A percentile compares a stretch with the other conserved stretches of the same genome.
Evolutionary conservation across 2,113 vertebrate species (phyloP).

Genomic region (Lontra canadensis): DNA sequence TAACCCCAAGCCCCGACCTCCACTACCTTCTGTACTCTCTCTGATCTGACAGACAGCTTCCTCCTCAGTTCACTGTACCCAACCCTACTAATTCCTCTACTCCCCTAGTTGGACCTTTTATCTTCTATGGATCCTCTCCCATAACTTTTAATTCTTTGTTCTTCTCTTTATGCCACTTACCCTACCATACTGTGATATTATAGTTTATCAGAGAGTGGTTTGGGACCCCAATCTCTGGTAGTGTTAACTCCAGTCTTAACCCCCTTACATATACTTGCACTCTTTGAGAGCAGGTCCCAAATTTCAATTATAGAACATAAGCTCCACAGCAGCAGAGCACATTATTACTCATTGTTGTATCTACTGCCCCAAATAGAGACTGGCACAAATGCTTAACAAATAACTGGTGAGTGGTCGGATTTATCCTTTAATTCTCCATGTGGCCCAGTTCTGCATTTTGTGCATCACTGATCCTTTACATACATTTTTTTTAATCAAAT

Average conservation of each 20-base stretch:
- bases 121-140: neutral
- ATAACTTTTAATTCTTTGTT: neutral
- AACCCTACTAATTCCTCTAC: neutral
- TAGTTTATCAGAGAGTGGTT: neutral
- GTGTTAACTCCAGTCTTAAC: too few species aligned
- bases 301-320: neutral
- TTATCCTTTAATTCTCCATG: neutral
- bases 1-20: rapidly evolving
- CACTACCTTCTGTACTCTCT: neutral
- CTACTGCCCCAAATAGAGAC: neutral
- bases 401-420: neutral
- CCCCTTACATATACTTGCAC: neutral
- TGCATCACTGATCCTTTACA: neutral
- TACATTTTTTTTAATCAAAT: constrained; percentile 29
- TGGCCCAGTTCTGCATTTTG: neutral
- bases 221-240: neutral
- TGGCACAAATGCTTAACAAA: neutral
- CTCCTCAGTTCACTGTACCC: neutral
- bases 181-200: neutral
- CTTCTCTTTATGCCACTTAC: neutral
- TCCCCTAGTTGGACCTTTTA: neutral
- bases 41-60: neutral
- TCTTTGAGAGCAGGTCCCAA: neutral
- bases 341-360: neutral
- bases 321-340: neutral